These are phyloP conservation scores for Meiosimyza decipiens DNA, from an alignment of 2,888 invertebrate genomes.

Conservation along the genomic window DNA sequence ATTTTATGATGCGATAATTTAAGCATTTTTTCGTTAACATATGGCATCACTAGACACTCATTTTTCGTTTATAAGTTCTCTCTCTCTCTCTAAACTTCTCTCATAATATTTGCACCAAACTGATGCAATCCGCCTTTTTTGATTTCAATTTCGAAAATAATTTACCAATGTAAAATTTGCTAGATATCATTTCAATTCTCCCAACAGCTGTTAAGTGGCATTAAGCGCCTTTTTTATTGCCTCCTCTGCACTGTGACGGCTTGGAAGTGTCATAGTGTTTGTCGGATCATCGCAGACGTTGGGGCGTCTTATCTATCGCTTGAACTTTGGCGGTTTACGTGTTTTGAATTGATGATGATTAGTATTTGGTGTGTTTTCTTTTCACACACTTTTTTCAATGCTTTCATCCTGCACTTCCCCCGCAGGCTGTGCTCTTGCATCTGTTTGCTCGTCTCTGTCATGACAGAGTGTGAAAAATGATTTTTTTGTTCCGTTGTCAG, in stretches of 20 bases:
- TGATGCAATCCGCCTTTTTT: background rate
- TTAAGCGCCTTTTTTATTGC: background rate
- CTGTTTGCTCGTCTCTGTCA: too few species aligned
- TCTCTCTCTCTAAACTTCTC: background rate
- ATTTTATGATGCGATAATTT: too few species aligned
- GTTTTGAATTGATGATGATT: constrained; percentile 6
- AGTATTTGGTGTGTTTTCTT: background rate
- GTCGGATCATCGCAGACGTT: constrained; percentile 11
- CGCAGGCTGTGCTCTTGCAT: background rate
- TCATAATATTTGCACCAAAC: background rate
- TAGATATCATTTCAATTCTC: background rate
- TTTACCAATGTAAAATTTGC: background rate
- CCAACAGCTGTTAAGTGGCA: constrained; percentile 12
- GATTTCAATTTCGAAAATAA: background rate
- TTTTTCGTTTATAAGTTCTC: background rate
- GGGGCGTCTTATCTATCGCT: constrained; percentile 6
- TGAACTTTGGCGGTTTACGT: constrained; percentile 14
- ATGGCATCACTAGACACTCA: background rate
- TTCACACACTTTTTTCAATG: background rate
- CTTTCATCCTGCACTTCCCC: background rate
- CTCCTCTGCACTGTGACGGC: background rate
- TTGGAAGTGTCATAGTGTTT: background rate
- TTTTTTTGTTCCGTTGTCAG: too few species aligned
- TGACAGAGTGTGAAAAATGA: too few species aligned
- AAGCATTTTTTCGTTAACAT: too few species aligned